Evolutionary conservation across 1,140 invertebrate species (phyloP).

Genomic region (Zaprionus davidi): DNA sequence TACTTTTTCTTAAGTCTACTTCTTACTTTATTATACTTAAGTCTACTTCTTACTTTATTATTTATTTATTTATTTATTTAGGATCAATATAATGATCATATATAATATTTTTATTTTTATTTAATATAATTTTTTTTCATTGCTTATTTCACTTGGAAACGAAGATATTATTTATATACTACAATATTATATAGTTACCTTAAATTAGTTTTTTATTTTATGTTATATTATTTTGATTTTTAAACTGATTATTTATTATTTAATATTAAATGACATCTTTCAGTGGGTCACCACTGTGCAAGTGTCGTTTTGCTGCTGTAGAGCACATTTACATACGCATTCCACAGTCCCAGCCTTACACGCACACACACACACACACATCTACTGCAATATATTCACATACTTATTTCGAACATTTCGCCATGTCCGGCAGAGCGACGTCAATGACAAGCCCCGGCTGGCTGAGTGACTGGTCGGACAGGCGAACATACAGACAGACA

Average conservation of each 20-base stretch:
- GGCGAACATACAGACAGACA: constrained; percentile 1
- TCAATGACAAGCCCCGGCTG: constrained; percentile 69
- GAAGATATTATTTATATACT: no score
- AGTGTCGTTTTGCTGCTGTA: constrained; percentile 41
- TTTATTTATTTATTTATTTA: no score
- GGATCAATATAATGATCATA: no score
- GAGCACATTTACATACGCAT: constrained; percentile 68
- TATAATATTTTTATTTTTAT: neutral
- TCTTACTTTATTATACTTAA: no score
- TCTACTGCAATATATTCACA: constrained; percentile 40
- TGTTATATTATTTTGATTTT: neutral
- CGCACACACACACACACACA: constrained; percentile 25
- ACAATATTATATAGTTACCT: no score
- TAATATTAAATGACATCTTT: neutral
- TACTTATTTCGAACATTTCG: constrained; percentile 80
- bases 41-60: neutral
- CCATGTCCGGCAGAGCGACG: constrained; percentile 67
- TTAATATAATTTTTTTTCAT: no score
- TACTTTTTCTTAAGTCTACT: neutral
- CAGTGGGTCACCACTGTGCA: constrained; percentile 51
- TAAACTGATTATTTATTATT: neutral
- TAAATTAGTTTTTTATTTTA: neutral
- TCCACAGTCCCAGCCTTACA: constrained; percentile 27
- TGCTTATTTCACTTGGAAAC: no score
- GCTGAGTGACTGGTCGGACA: constrained; percentile 42